Base-by-base conservation (phyloP, 2,797 vertebrate species). In the Staurois parvus region DNA sequence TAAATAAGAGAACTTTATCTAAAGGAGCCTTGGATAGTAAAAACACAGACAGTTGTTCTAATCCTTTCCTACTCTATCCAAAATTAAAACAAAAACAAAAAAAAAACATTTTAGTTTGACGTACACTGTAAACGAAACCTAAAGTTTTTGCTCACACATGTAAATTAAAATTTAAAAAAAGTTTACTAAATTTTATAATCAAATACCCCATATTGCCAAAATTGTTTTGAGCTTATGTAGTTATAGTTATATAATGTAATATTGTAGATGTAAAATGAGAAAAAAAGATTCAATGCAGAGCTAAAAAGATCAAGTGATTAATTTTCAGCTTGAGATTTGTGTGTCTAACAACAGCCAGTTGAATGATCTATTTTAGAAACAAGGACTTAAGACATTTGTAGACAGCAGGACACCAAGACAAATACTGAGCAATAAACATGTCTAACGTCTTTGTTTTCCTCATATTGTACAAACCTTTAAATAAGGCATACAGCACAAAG, bases 391-490 rank as follows among this genome's bases (percentile, higher is more conserved):
- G 37, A 40, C 70, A 69, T 30, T 72, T 81, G 40, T 28, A 81
- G 30, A 68, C 52, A 40, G 17, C 24, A 30, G 28, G 37, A 62
- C 48, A 67, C 42, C 42, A 85, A 85, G 76, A 80, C 77, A 80
- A 79, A 85, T 66, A 74, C 64, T 37, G 11, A n/a, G 30, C 70
- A 80, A 79, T 85, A 75, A 80, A 67, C 13, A 37, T 81, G 24
- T 37, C 69, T 85, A 59, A 56, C 26, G 17, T 79, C 73, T 62
- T 86, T n/a, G 9, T 37, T 83, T 74, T 86, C 52, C 28, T 83
- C 59, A 52, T 83, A 83, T 75, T 79, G 85, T 83, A 87, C n/a
- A 83, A 86, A 72, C 52, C 56, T 72, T 77, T 83, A 83, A 83
- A 79, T 81, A 87, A 86, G 76, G 75, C 48, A 83, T 48, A 83